Evolutionary conservation across 2,113 vertebrate species (phyloP).

Genomic region (Redunca redunca): DNA sequence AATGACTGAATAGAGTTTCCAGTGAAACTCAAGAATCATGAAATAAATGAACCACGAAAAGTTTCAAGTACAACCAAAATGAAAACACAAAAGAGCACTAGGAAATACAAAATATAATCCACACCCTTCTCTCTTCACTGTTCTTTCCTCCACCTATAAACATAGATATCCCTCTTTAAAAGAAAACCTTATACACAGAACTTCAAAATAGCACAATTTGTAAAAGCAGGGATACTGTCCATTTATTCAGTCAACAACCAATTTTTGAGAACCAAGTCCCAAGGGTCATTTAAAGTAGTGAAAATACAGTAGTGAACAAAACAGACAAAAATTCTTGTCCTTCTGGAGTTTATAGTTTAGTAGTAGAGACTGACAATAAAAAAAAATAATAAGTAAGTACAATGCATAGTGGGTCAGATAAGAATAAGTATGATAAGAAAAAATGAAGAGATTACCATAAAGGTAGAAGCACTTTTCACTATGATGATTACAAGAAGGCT

Average conservation of each 20-base stretch:
- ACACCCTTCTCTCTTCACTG: neutral
- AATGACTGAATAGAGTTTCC: neutral
- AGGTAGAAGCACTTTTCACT: neutral
- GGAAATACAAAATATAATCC: slow-evolving; percentile 2
- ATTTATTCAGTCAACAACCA: neutral
- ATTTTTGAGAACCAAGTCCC: neutral
- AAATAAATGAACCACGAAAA: slow-evolving; percentile 27
- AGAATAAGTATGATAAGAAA: neutral
- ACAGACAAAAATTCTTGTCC: neutral
- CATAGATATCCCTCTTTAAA: neutral
- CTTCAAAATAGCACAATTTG: slow-evolving; percentile 14
- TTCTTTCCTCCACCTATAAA: neutral
- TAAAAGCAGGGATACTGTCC: neutral
- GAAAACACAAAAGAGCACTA: neutral
- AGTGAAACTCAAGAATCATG: neutral
- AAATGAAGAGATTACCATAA: neutral
- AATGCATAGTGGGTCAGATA: neutral
- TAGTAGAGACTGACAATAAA: neutral
- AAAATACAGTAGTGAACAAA: neutral
- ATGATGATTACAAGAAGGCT: neutral
- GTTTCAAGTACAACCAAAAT: neutral
- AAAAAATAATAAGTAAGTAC: neutral
- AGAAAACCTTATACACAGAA: neutral
- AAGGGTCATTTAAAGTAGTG: neutral
- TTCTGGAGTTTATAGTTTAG: neutral